Evolutionary conservation across 2,888 invertebrate species (phyloP).

Genomic region (Mamestra brassicae): DNA sequence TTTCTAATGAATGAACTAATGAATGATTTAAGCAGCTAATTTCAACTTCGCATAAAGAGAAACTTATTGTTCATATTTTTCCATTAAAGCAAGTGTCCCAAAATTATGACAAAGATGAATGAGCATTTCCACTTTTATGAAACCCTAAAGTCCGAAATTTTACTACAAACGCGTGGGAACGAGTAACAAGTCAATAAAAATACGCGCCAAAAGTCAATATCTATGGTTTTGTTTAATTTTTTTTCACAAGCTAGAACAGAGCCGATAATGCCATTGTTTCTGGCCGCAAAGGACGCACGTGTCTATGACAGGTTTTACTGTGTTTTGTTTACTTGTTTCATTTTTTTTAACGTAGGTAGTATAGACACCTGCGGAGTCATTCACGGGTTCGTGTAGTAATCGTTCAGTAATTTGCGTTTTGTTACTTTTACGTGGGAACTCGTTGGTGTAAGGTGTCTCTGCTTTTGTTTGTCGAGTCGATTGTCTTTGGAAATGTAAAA

Average conservation of each 20-base stretch:
- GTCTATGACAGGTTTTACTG: constrained; percentile 84
- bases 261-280: constrained; percentile 83
- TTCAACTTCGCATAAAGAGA: constrained; percentile 5
- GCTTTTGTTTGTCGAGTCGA: constrained; percentile 61
- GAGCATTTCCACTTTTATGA: constrained; percentile 47
- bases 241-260: constrained; percentile 70
- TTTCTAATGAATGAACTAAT: not conserved
- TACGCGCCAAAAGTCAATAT: constrained; percentile 77
- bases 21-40: not conserved
- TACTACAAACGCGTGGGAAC: constrained; percentile 76
- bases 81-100: constrained; percentile 19
- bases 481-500: constrained; percentile 60
- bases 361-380: constrained; percentile 86
- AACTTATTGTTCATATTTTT: constrained; percentile 8
- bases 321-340: constrained; percentile 78
- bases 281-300: constrained; percentile 87
- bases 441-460: constrained; percentile 61
- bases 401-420: constrained; percentile 73
- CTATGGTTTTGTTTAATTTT: constrained; percentile 69
- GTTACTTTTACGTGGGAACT: constrained; percentile 70
- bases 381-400: constrained; percentile 76
- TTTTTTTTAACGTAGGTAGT: constrained; percentile 78
- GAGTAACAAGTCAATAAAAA: constrained; percentile 78
- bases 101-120: constrained; percentile 53
- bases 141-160: constrained; percentile 47